Evolutionary conservation across 2,888 invertebrate genomes (phyloP), one percentile per base, ranked within the genome.

Genomic region (Tenodera sinensis): DNA sequence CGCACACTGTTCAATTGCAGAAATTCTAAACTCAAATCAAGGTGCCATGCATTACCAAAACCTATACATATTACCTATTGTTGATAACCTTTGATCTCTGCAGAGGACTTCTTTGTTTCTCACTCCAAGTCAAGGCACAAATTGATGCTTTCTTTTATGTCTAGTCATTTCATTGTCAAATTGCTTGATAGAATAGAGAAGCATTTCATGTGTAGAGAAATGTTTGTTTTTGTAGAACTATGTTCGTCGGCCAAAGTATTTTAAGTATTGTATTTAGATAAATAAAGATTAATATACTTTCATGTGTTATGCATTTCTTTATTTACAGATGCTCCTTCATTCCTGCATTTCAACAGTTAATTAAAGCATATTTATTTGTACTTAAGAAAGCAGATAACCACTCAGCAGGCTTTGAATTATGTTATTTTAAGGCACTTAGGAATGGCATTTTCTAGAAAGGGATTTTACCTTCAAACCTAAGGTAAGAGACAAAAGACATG

Each of bases 181-280:
- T 71, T 71, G 54, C 54, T 71, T 71, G 20, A 71, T 71, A 71
- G 25, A 71, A 20, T 25, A 71, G 54, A 71, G 20, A 20, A 20
- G 54, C 54, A 71, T 71, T 71, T 71, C 20, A 71, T 71, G 25
- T 71, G 54, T 71, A 71, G 20, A 71, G 20, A 71, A 71, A 71
- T 71, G 54, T 14, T 71, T 71, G 54, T 71, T 71, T 71, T 20
- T 71, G 54, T 87, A 87, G 71, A 82, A 83, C 30, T 87, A 34
- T 87, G 82, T 87, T 34, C 83, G 42, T 42, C 14, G 82, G 42
- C 87, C 87, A 83, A 87, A 87, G 87, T 87, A 83, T 87, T 87
- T 87, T 87, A 81, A 87, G n/a, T 87, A 87, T 87, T 83, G 54
- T 87, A 87, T 81, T 82, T 15, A 87, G 83, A 34, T 82, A 87